Percentiles rank a stretch among this genome's conserved stretches.
Evolutionary conservation across 2,113 vertebrate genomes (phyloP).

Genomic region (Bos indicus): DNA sequence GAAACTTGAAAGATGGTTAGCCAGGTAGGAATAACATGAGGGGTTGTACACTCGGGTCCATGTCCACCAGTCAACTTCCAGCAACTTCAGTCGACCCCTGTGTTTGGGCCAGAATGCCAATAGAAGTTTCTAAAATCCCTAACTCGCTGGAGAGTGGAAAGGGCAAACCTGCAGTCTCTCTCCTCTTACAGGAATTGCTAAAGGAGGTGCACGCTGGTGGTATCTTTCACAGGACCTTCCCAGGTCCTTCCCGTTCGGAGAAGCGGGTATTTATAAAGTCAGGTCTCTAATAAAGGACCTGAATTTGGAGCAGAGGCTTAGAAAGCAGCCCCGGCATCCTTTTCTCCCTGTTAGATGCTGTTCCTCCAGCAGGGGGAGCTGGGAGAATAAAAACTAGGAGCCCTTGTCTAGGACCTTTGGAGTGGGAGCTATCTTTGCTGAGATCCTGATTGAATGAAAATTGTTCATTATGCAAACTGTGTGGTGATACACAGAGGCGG

Average conservation of each 20-base stretch:
- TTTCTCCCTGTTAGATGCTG: slow-evolving; percentile 14
- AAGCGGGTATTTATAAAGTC: neutral
- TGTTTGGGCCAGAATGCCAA: neutral
- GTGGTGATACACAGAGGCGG: slow-evolving; percentile 80
- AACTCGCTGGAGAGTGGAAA: neutral
- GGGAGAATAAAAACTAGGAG: slow-evolving; percentile 76
- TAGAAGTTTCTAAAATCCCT: neutral
- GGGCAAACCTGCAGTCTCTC: neutral
- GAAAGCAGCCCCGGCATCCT: neutral
- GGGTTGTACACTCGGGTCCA: neutral
- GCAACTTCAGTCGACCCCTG: neutral
- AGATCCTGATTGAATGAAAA: slow-evolving; percentile 82
- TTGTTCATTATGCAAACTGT: slow-evolving; percentile 83
- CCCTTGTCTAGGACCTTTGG: slow-evolving; percentile 63
- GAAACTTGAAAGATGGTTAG: neutral
- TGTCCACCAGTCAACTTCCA: neutral
- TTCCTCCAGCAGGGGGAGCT: slow-evolving; percentile 82
- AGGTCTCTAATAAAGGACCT: neutral
- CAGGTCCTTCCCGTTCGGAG: neutral
- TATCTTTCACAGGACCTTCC: neutral
- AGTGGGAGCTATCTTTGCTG: slow-evolving; percentile 75
- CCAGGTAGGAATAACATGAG: neutral
- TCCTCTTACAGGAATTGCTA: neutral
- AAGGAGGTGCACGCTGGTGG: neutral
- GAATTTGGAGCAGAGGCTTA: neutral